Percentiles rank a stretch among this genome's conserved stretches.
These are phyloP conservation scores for Sinocyclocheilus grahami DNA, from an alignment of 2,113 vertebrate genomes.

Conservation along the genomic window DNA sequence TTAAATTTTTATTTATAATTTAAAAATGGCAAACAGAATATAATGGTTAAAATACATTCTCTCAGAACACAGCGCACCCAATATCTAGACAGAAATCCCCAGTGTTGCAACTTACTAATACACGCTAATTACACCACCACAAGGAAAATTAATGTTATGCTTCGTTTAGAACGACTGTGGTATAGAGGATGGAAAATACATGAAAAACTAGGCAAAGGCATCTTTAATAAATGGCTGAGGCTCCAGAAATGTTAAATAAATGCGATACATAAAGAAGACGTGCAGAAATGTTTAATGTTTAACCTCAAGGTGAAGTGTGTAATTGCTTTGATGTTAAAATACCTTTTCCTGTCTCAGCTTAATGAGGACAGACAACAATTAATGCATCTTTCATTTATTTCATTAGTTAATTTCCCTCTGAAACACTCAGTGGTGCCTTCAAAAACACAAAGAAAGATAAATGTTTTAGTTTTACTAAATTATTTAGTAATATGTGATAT, in stretches of 20 bases:
- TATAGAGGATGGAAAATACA: neutral
- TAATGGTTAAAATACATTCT: neutral
- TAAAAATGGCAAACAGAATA: neutral
- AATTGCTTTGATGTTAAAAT: neutral
- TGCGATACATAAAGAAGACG: neutral
- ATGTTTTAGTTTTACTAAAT: neutral
- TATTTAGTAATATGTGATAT: neutral
- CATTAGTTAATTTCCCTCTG: neutral
- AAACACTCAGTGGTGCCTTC: neutral
- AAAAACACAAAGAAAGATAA: neutral
- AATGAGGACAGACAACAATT: neutral
- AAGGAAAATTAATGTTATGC: slow-evolving; percentile 30
- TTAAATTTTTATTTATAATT: neutral
- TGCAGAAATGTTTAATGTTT: neutral
- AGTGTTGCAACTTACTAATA: slow-evolving; percentile 5
- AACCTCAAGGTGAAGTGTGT: neutral
- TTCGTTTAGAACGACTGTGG: slow-evolving; percentile 1
- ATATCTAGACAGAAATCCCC: neutral
- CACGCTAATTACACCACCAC: slow-evolving; percentile 26
- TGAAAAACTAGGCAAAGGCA: neutral
- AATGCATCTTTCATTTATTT: neutral
- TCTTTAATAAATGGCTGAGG: neutral
- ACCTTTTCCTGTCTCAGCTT: neutral
- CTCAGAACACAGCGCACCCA: neutral
- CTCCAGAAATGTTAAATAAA: neutral